A percentile compares a stretch with the other conserved stretches of the same genome.
phyloP scores from a whole-genome alignment of 1,140 invertebrate species.

The Tetranychus urticae region DNA sequence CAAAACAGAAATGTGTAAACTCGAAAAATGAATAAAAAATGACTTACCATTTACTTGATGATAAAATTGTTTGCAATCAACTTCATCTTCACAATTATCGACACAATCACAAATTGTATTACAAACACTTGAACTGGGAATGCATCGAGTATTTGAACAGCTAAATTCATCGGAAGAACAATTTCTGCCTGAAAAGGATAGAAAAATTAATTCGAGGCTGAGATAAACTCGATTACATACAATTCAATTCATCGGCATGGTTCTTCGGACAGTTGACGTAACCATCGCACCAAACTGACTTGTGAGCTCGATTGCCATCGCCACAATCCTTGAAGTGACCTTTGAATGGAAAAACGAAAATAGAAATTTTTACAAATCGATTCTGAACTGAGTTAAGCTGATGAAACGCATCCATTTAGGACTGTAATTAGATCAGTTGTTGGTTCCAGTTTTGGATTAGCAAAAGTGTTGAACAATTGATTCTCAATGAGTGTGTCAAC shows the following conservation, averaged over 20 bases:
- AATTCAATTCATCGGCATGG: constrained; percentile 25
- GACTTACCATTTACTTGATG: constrained; percentile 11
- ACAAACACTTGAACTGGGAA: constrained; percentile 17
- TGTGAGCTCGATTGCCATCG: constrained; percentile 19
- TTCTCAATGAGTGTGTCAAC: no score
- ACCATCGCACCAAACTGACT: constrained; percentile 24
- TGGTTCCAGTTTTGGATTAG: no score
- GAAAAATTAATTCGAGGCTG: neutral
- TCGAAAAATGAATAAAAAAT: neutral
- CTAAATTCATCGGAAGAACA: constrained; percentile 14
- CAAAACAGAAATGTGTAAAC: no score
- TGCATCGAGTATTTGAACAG: constrained; percentile 19
- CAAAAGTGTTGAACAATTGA: no score
- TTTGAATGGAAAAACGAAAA: no score
- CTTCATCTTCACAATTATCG: constrained; percentile 19
- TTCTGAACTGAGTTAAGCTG: no score
- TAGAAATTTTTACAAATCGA: no score
- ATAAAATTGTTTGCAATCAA: constrained; percentile 16
- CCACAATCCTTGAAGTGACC: constrained; percentile 17
- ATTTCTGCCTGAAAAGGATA: constrained; percentile 12
- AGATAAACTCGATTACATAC: constrained; percentile 13
- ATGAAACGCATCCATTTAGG: no score
- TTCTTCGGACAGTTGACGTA: constrained; percentile 24
- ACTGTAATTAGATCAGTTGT: no score
- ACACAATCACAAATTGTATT: constrained; percentile 22